These are phyloP conservation scores for Hormaphis cornu DNA, from an alignment of 1,140 invertebrate species.

Conservation along the genomic window DNA sequence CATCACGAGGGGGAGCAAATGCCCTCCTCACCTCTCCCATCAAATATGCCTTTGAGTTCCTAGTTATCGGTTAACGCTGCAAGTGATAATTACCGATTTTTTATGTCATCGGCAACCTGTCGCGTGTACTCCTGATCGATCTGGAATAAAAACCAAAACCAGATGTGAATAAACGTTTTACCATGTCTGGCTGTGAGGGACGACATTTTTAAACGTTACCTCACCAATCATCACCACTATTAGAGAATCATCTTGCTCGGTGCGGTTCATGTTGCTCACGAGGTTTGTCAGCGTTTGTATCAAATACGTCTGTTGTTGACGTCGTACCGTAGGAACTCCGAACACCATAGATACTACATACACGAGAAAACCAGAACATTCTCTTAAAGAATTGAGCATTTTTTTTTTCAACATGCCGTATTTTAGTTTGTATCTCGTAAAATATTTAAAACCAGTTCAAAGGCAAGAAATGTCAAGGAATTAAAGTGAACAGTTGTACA, in stretches of 20 bases:
- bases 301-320: conserved; percentile 82
- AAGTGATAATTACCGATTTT: conserved; percentile 55
- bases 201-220: conserved; percentile 43
- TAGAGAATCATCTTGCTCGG: conserved; percentile 68
- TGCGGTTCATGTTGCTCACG: conserved; percentile 63
- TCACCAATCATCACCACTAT: conserved; percentile 89
- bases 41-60: no score
- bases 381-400: conserved; percentile 27
- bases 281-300: conserved; percentile 79
- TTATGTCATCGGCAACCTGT: conserved; percentile 61
- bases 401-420: background rate
- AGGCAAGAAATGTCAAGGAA: no score
- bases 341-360: conserved; percentile 64
- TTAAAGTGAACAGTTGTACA: background rate
- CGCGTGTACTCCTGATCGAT: conserved; percentile 61
- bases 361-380: conserved; percentile 34
- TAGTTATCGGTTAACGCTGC: no score
- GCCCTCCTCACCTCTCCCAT: no score
- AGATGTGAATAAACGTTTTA: background rate
- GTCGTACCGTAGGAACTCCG: conserved; percentile 78
- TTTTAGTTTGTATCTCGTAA: background rate
- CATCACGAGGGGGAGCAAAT: no score
- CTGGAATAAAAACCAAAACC: conserved; percentile 41
- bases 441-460: no score
- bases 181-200: background rate